Conservation (phyloP, 2,113 vertebrate species). For the Oreochromis aureus region DNA sequence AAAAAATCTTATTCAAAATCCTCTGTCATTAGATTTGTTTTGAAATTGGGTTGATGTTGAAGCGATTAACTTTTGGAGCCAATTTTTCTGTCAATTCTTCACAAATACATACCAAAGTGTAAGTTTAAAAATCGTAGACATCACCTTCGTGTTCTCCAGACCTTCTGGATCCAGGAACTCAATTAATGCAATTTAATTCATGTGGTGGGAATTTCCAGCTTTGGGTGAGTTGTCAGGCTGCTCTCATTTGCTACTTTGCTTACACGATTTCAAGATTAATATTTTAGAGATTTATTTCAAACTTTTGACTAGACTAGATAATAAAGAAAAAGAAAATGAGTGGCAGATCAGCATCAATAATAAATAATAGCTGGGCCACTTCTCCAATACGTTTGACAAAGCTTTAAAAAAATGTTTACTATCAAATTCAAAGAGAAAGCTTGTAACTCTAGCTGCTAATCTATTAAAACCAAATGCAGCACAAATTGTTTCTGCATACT, state of each 20-base stretch:
- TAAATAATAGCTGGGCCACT: not conserved
- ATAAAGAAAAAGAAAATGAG: not conserved
- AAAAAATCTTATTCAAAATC: not conserved
- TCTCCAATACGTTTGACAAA: not conserved
- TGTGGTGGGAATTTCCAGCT: not conserved
- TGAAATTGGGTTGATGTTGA: not conserved
- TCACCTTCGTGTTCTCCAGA: not conserved
- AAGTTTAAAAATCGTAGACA: rapidly evolving
- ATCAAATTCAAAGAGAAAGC: not conserved
- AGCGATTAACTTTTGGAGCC: not conserved
- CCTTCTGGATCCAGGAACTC: rapidly evolving
- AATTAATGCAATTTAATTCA: not conserved
- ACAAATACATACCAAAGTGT: not conserved
- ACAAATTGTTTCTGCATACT: not conserved
- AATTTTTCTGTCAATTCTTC: not conserved
- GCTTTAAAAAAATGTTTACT: not conserved
- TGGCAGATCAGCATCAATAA: rapidly evolving
- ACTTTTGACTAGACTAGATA: rapidly evolving
- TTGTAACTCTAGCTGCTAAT: rapidly evolving
- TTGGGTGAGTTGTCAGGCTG: not conserved
- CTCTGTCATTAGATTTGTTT: not conserved
- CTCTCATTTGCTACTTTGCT: not conserved
- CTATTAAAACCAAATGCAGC: not conserved
- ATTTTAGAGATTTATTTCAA: not conserved
- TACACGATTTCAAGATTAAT: not conserved